Evolutionary conservation across 1,140 invertebrate species (phyloP), one percentile per base, ranked within the genome.

Genomic region (Camponotus vicinus): DNA sequence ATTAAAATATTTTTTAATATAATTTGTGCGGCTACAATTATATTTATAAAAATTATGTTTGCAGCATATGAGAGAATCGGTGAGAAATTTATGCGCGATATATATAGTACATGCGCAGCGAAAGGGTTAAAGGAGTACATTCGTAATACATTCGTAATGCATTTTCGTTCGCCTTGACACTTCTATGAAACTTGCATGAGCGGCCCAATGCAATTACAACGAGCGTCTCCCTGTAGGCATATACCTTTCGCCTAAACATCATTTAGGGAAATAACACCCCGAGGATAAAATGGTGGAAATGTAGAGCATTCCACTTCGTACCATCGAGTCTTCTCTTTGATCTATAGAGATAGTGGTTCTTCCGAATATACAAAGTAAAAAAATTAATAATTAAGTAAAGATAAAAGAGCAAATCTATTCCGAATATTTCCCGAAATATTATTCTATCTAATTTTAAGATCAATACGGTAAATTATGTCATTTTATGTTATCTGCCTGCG

Each of bases 101-200:
- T 34, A 34, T 1, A 8, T 27, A 27, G 32, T 34, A 45, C n/a
- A 40, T 8, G n/a, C 7, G 71, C 34, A 27, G n/a, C 9, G 21
- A 63, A 55, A 77, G 7, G 73, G 15, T 63, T 61, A 61, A 21
- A n/a, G n/a, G n/a, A n/a, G n/a, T n/a, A n/a, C n/a, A n/a, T n/a
- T n/a, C n/a, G n/a, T n/a, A n/a, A n/a, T n/a, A n/a, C n/a, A 21
- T 59, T 11, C 34, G 57, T 61, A 61, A 76, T 61, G 57, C 37
- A 63, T 77, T 77, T 77, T 77, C 75, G 40, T 45, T 77, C 21
- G 57, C 75, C 57, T 45, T 45, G 75, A 77, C 75, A 77, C 40
- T 63, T 77, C 40, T 45, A 63, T 40, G 75, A 77, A 77, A 77
- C 57, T 63, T 77, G 21, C 40, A 63, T 34, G 75, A 77, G 57